Base-by-base conservation (phyloP, 1,140 invertebrate genomes). In the Ooceraea biroi region DNA sequence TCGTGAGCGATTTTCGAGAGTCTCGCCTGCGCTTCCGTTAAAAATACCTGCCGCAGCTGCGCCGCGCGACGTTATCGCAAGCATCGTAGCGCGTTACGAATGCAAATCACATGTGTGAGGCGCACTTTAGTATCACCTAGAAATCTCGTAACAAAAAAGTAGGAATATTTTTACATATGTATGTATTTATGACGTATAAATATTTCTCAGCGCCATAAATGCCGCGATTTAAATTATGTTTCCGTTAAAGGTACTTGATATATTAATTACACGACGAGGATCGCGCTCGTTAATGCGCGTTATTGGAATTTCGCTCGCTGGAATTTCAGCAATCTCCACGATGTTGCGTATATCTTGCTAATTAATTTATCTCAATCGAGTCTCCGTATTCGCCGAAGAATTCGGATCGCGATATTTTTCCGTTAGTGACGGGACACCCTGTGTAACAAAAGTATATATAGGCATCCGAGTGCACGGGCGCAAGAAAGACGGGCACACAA, bases 1-100 rank as follows among this genome's bases (percentile, higher is more conserved):
- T n/a, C 52, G 17, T 22, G 7, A 11, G 57, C 25, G 22, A 61
- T 74, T 76, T 61, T 50, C 44, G 3, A 25, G 27, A 66, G 41
- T 48, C 1, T 60, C n/a, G 60, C 10, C 11, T 48, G 30, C 14
- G n/a, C 14, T 73, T 73, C 41, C 41, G 41, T 46, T 74, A 74
- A 61, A 74, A 61, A 74, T 61, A 74, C 61, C 25, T 3, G 36
- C n/a, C 25, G 41, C 72, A 46, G 69, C 69, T 72, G 69, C 27
- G 30, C 36, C 3, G 55, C 36, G 17, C 36, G 19, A 58, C 14
- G 71, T 14, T 36, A 19, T n/a, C 41, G 7, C 60, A n/a, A 30
- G 60, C n/a, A n/a, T 46, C 36, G 41, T 60, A n/a, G n/a, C n/a
- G n/a, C 19, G 30, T 57, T 41, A 41, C 41, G 17, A 46, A n/a